A percentile compares a stretch with the other conserved stretches of the same genome.
Evolutionary conservation across 1,140 invertebrate species (phyloP).

Genomic region (Pogonomyrmex barbatus): DNA sequence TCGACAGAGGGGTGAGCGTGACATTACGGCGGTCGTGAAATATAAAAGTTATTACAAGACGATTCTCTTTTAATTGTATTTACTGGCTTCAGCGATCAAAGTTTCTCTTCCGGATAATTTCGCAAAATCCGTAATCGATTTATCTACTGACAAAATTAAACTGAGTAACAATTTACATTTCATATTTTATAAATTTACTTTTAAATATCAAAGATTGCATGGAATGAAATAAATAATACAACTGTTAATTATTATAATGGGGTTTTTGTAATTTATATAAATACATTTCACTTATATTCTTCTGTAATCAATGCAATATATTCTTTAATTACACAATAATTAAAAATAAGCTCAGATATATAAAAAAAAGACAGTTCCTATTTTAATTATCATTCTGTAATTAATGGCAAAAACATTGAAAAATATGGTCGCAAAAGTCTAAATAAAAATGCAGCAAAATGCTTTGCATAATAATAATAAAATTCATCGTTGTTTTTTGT

Average conservation of each 20-base stretch:
- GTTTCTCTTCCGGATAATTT: background rate
- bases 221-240: background rate
- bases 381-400: background rate
- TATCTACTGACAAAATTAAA: background rate
- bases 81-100: background rate
- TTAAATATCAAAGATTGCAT: too few species aligned
- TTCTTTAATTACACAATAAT: background rate
- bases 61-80: conserved; percentile 6
- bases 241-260: background rate
- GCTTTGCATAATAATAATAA: background rate
- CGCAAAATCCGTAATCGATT: background rate
- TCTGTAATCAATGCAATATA: background rate
- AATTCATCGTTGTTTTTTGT: background rate
- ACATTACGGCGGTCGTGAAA: conserved; percentile 5
- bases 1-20: background rate
- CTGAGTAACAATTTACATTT: too few species aligned
- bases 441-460: background rate
- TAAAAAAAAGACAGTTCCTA: background rate
- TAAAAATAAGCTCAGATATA: background rate
- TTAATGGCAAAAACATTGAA: background rate
- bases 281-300: background rate
- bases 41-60: conserved; percentile 20
- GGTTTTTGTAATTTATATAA: background rate
- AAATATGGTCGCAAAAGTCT: background rate
- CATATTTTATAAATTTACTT: too few species aligned